Base-by-base conservation (phyloP, 2,797 vertebrate genomes). In the Siniperca obscura region DNA sequence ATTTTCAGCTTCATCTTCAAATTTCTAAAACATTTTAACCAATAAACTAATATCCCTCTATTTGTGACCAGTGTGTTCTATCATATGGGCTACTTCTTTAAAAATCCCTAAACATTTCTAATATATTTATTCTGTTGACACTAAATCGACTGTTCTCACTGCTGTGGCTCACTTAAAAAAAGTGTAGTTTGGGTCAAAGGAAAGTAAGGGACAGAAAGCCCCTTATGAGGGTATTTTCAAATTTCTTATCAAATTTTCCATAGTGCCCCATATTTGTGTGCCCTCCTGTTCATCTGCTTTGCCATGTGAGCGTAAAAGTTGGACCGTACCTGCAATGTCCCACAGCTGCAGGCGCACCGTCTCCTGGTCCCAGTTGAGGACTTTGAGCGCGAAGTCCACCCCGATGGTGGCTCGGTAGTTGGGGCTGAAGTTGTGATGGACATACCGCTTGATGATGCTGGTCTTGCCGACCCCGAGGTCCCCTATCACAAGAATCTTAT, bases 401-500 rank as follows among this genome's bases (percentile, higher is more conserved):
- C 98, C 98, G 10, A 96, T 96, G 61, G 96, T 96, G 68, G 96
- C 98, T 68, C 98, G 94, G 95, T 99, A 99, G 95, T 99, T 98
- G 3, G 97, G 96, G 70, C 98, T 99, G 95, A 97, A 99, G 90
- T 97, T 98, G 94, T 98, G 98, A 87, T 99, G 98, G 53, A 99
- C 98, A 90, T 99, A 99, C 2, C 98, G 97, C 80, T 99, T 98
- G 88, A 99, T 99, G 94, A 99, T 97, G 95, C 98, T 99, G 87
- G 98, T 99, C 92, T 99, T 99, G 16, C 98, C 98, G 56, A 99
- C 98, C 46, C 98, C 98, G 83, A 99, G 94, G 93, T 99, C 98
- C 2, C 98, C 98, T 40, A 99, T 98, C 53, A 99, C 98, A 70
- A 99, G 96, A 59, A 99, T 96, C 90, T 99, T 99, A 92, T 98